Evolutionary conservation across 2,113 vertebrate genomes (phyloP).

Genomic region (Psephotus haematonotus): DNA sequence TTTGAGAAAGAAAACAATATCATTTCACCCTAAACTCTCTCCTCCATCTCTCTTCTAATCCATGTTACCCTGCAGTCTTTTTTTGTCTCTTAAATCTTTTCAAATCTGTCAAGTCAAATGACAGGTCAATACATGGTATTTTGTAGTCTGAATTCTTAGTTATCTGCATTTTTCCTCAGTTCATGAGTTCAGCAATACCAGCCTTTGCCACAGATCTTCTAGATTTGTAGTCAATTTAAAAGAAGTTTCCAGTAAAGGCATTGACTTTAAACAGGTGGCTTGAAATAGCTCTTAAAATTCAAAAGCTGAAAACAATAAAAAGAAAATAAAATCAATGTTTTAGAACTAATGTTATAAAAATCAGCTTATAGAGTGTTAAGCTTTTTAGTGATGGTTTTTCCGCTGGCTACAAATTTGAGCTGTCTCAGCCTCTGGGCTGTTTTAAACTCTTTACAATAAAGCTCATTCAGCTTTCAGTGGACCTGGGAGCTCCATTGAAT

Average conservation of each 20-base stretch:
- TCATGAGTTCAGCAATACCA: background rate
- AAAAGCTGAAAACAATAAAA: background rate
- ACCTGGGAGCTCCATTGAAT: background rate
- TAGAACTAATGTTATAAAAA: background rate
- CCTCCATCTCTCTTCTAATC: background rate
- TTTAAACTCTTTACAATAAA: background rate
- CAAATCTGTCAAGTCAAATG: background rate
- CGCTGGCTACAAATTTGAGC: background rate
- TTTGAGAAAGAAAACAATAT: background rate
- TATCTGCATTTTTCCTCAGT: background rate
- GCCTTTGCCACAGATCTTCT: background rate
- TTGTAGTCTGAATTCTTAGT: background rate
- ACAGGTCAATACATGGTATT: background rate
- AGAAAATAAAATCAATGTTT: constrained; percentile 8
- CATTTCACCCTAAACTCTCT: background rate
- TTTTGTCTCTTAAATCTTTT: background rate
- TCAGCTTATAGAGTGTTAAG: background rate
- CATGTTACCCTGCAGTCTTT: background rate
- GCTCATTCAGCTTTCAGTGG: background rate
- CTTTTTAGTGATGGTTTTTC: background rate
- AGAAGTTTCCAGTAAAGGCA: background rate
- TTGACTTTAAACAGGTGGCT: background rate
- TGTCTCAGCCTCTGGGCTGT: background rate
- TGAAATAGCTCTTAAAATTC: background rate
- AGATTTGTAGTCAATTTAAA: background rate